Percentiles rank a stretch among this genome's conserved stretches.
phyloP scores from a whole-genome alignment of 2,888 invertebrate species.

The Labia minor region DNA sequence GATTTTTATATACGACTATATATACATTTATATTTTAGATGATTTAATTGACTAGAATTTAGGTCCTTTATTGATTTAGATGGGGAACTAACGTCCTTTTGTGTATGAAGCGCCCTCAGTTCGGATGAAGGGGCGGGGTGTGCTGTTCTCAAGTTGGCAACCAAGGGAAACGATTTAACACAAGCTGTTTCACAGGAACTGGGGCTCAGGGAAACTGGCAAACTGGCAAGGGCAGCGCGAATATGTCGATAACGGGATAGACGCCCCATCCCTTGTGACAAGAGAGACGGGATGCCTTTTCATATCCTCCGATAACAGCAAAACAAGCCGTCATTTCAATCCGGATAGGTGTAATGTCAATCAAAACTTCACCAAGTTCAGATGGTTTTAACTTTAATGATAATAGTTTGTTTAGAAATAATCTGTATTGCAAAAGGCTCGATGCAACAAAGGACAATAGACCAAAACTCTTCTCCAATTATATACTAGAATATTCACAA shows the following conservation, averaged over 20 bases:
- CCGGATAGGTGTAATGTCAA: conserved; percentile 7
- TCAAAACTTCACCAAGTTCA: background rate
- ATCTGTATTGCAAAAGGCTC: background rate
- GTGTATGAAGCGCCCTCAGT: background rate
- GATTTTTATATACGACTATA: too few species aligned
- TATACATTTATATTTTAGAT: too few species aligned
- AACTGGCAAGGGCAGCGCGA: conserved; percentile 13
- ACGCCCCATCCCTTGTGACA: background rate
- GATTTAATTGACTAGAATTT: background rate
- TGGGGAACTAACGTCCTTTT: background rate
- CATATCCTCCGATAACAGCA: conserved; percentile 13
- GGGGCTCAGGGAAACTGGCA: conserved; percentile 5
- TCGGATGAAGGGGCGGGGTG: background rate
- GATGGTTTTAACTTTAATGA: background rate
- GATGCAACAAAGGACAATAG: too few species aligned
- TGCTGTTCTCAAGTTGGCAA: background rate
- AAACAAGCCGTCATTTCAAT: background rate
- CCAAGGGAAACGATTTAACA: conserved; percentile 7
- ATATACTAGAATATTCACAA: too few species aligned
- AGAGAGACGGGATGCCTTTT: background rate
- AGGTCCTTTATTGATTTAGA: background rate
- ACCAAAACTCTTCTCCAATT: too few species aligned
- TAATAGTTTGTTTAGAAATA: background rate
- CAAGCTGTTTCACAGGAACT: conserved; percentile 13
- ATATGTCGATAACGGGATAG: conserved; percentile 13